These are phyloP conservation scores for Cyclopterus lumpus DNA, from an alignment of 2,797 vertebrate genomes.

Conservation along the genomic window DNA sequence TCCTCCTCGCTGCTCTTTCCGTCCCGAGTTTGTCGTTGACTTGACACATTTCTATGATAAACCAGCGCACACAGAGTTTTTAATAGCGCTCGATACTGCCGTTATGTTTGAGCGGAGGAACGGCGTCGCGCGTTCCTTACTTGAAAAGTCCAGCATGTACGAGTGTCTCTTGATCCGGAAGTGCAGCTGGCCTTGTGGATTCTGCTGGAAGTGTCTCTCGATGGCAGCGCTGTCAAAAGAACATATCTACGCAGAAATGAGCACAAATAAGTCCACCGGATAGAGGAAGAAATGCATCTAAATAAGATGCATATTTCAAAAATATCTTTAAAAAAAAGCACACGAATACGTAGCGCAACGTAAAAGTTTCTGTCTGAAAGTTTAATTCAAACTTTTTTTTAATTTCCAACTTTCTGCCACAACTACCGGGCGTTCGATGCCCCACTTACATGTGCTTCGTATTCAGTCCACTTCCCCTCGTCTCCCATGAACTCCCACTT, in stretches of 20 bases:
- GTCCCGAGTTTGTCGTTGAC: slow-evolving; percentile 52
- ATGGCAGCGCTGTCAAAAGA: slow-evolving; percentile 68
- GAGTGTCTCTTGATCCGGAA: slow-evolving; percentile 50
- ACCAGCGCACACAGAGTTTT: not conserved
- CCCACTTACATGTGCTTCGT: slow-evolving; percentile 70
- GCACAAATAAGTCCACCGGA: not conserved
- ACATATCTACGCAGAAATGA: slow-evolving; percentile 56
- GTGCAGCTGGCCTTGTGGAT: slow-evolving; percentile 56
- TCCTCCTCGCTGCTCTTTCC: slow-evolving; percentile 66
- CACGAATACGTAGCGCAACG: not conserved
- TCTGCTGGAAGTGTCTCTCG: slow-evolving; percentile 70
- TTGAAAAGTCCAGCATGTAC: slow-evolving; percentile 71
- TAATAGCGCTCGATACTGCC: not conserved
- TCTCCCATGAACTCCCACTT: slow-evolving; percentile 79
- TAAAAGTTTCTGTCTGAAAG: not conserved
- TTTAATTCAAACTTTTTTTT: not conserved
- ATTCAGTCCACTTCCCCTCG: slow-evolving; percentile 73
- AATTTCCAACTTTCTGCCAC: not conserved
- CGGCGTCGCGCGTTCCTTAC: slow-evolving; percentile 44
- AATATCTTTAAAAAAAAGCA: not conserved
- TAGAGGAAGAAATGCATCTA: not conserved
- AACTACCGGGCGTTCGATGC: not conserved
- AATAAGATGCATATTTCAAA: not conserved
- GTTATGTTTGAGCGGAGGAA: not conserved
- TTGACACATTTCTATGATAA: slow-evolving; percentile 73